Evolutionary conservation across 1,140 invertebrate species (phyloP).

Genomic region (Drosophila orosa): DNA sequence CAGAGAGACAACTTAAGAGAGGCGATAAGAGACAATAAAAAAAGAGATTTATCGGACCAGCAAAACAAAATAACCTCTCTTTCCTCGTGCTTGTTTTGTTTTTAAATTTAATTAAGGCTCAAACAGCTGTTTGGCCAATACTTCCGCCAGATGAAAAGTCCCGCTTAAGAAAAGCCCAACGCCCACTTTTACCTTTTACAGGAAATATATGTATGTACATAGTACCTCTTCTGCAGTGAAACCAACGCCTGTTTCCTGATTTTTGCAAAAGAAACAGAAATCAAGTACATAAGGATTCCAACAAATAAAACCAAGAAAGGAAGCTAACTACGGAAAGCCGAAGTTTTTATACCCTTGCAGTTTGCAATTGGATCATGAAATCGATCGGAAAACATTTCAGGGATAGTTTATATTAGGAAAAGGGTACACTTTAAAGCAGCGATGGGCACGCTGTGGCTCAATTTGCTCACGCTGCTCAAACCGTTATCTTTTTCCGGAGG

Average conservation of each 20-base stretch:
- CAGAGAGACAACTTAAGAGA: constrained; percentile 13
- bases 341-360: background rate
- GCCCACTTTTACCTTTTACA: background rate
- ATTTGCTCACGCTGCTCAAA: too few relatives aligned
- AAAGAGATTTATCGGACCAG: constrained; percentile 27
- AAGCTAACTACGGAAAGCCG: background rate
- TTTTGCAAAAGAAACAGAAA: background rate
- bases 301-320: background rate
- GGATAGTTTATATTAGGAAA: too few relatives aligned
- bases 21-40: background rate
- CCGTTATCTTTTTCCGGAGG: too few relatives aligned
- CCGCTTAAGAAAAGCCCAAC: background rate
- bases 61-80: constrained; percentile 25
- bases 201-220: constrained; percentile 8
- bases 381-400: background rate
- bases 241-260: too few relatives aligned
- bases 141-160: constrained; percentile 41
- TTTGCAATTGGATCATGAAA: background rate
- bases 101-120: constrained; percentile 9
- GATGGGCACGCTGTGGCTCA: too few relatives aligned
- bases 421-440: too few relatives aligned
- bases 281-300: background rate
- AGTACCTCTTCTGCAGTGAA: too few relatives aligned
- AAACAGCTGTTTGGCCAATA: constrained; percentile 37
- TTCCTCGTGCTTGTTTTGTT: background rate